These are phyloP conservation scores for Apostichopus parvimensis DNA, from an alignment of 35 echinoderm and acorn worm species.

Conservation along the genomic window DNA sequence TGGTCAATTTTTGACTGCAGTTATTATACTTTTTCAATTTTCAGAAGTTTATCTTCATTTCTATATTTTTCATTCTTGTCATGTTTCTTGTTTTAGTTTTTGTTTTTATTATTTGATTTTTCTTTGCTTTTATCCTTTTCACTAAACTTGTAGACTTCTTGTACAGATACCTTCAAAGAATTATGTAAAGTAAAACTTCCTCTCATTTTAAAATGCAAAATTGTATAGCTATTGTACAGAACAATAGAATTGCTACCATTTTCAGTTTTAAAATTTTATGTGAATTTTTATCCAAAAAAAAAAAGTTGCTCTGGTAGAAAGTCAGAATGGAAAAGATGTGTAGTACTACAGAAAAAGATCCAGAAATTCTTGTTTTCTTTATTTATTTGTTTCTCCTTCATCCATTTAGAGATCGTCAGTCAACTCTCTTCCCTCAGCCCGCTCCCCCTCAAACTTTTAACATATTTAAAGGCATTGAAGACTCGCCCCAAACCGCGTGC, in stretches of 20 bases:
- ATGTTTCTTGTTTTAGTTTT: background rate
- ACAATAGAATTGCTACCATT: constrained; percentile 40
- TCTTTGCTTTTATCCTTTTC: background rate
- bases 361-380: background rate
- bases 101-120: too few relatives aligned
- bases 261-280: constrained; percentile 46
- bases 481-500: too few relatives aligned
- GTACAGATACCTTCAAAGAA: background rate
- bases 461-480: too few relatives aligned
- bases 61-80: background rate
- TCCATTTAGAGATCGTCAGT: background rate
- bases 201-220: background rate
- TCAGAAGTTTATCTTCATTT: background rate
- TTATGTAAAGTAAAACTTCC: background rate
- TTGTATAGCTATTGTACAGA: constrained; percentile 18
- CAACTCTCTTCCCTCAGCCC: too few relatives aligned
- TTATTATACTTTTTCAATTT: background rate
- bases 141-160: background rate
- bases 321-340: constrained; percentile 6
- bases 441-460: too few relatives aligned
- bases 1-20: background rate
- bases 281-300: constrained; percentile 49
- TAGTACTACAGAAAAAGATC: constrained; percentile 11
- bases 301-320: constrained; percentile 23
- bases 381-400: background rate